phyloP scores from a whole-genome alignment of 2,888 invertebrate genomes.

The Xestobium rufovillosum region DNA sequence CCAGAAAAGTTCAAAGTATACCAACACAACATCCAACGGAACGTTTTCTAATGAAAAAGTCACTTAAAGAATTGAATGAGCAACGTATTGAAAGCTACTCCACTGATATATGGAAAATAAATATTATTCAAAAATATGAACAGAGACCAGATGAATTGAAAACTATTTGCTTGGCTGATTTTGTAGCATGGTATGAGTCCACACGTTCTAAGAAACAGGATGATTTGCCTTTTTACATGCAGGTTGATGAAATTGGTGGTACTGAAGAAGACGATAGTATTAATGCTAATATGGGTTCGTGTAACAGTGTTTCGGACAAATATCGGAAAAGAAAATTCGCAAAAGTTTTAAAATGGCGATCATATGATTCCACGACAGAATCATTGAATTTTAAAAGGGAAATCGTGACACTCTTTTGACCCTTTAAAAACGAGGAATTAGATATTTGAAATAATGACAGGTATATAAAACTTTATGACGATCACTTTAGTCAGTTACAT shows the following conservation, averaged over 20 bases:
- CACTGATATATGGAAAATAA: constrained; percentile 11
- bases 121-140: constrained; percentile 13
- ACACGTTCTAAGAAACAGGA: too few relatives aligned
- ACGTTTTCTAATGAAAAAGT: constrained; percentile 6
- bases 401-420: constrained; percentile 13
- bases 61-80: constrained; percentile 2
- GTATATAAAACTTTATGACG: constrained; percentile 11
- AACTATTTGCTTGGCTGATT: too few relatives aligned
- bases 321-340: too few relatives aligned
- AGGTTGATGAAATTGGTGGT: too few relatives aligned
- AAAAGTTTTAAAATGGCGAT: too few relatives aligned
- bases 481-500: too few relatives aligned
- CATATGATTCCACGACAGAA: too few relatives aligned
- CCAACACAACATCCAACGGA: constrained; percentile 26
- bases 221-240: too few relatives aligned
- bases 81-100: constrained; percentile 7
- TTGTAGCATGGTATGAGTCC: constrained; percentile 9
- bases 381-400: constrained; percentile 10
- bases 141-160: too few relatives aligned
- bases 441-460: constrained; percentile 11
- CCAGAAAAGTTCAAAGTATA: constrained; percentile 30
- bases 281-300: too few relatives aligned
- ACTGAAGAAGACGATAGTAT: too few relatives aligned
- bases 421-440: constrained; percentile 12
- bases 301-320: too few relatives aligned